Evolutionary conservation across 1,140 invertebrate genomes (phyloP), one percentile per base, ranked within the genome.

Genomic region (Brevipalpus yothersi): DNA sequence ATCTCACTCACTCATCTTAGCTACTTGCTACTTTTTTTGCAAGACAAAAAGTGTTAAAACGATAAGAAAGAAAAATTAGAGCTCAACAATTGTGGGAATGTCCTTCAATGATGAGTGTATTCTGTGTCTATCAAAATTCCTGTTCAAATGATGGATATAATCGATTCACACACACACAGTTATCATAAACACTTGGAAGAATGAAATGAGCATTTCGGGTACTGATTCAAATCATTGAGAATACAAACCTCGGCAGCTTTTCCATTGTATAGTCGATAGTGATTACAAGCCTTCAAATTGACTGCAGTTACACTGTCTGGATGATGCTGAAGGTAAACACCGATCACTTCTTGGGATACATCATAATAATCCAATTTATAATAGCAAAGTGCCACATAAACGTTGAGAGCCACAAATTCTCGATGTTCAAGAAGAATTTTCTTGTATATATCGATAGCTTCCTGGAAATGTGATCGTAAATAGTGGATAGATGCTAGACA

Each of bases 391-490:
- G 92, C 94, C 58, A 97, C 82, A 71, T 98, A 98, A 10, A 97
- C 89, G 73, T 96, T 95, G 53, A 98, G 71, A 9, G 93, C 93
- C 64, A 93, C 72, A 71, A 82, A 92, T 57, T 91, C 83, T 66
- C 89, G 90, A 85, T 82, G 72, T 94, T 91, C 87, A 1, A 92
- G 70, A 15, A 97, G 73, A 56, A 96, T 79, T 63, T 87, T 79
- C 72, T 98, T 99, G 69, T 99, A 99, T 64, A 97, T 90, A 72
- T 98, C 93, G 65, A 97, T 96, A 23, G 94, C 91, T 73, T 97
- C 93, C 72, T 97, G 91, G 71, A 95, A 97, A 70, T 97, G 91
- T 43, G 83, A 83, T 43, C 91, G 76, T 49, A 97, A 75, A 70
- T 94, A 98, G 71, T 98, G 90, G 66, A 98, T 89, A 0, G 92